Evolutionary conservation across 2,797 vertebrate species (phyloP), one percentile per base, ranked within the genome.

Genomic region (Sebastes itinus): DNA sequence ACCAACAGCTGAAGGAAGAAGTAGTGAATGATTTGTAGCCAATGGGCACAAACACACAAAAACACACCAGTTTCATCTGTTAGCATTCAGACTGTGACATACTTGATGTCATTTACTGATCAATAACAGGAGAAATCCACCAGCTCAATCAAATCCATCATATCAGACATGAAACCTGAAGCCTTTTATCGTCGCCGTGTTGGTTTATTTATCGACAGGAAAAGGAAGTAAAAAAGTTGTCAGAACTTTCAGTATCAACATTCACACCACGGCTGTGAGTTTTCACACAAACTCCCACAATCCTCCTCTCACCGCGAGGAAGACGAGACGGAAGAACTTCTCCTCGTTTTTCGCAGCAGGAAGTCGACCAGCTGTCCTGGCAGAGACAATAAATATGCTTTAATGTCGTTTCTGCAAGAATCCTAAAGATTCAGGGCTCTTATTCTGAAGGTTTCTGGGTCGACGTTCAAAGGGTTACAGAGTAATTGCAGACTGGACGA

Each of bases 211-310:
- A 27, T 32, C 8, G 6, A 27, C 42, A 64, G 25, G n/a, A 14
- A 6, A 1, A 68, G 72, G 64, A 86, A 68, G 46, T 6, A 33
- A 68, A 67, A 42, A 75, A 65, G 60, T 62, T 56, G 33, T 68
- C 28, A 9, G 22, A 72, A 78, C 22, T 46, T 85, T 46, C n/a
- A 63, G 35, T 8, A 32, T 54, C n/a, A 9, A 14, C 2, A 2
- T 56, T 81, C 71, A 54, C 67, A 68, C 66, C 62, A 61, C 14
- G 23, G 23, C 70, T 79, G 30, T 35, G 52, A 76, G 22, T n/a
- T 6, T 65, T 61, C 35, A 54, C 64, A 38, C 60, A 6, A 7
- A 18, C 66, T 27, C 65, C 78, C 65, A 74, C 72, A 18, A 4
- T 22, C 18, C 30, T 28, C 30, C 3, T 61, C 20, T 27, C 23